Evolutionary conservation across 2,797 vertebrate genomes (phyloP).

Genomic region (Eremophila alpestris): DNA sequence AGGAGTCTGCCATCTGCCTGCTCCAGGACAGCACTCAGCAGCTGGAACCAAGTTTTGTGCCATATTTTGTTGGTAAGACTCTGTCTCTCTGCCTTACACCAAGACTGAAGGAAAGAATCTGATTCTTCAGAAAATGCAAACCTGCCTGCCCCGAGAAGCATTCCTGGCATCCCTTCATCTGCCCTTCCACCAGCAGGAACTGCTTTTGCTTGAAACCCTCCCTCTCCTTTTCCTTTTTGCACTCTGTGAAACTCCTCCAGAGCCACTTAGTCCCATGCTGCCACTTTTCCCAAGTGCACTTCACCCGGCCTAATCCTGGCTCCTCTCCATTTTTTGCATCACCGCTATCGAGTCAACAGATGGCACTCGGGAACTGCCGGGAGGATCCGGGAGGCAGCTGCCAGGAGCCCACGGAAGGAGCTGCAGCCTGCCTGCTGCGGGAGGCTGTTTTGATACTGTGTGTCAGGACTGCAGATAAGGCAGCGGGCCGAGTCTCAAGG

Average conservation of each 20-base stretch:
- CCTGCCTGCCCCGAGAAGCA: neutral
- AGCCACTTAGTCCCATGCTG: neutral
- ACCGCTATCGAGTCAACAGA: slow-evolving; percentile 28
- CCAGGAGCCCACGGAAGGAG: neutral
- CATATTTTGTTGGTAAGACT: neutral
- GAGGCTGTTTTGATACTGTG: neutral
- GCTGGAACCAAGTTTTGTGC: neutral
- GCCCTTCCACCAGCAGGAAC: neutral
- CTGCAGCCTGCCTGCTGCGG: neutral
- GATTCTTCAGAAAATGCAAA: neutral
- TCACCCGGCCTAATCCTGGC: neutral
- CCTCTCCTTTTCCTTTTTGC: neutral
- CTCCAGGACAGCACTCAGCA: neutral
- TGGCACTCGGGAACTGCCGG: slow-evolving; percentile 49
- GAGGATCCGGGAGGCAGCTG: neutral
- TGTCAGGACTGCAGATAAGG: neutral
- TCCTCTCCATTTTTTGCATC: slow-evolving; percentile 6
- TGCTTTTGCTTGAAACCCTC: neutral
- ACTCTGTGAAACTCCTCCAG: neutral
- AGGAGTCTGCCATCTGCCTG: neutral
- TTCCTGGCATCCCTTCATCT: neutral
- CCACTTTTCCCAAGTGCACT: neutral
- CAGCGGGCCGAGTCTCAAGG: neutral
- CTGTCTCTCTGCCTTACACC: neutral
- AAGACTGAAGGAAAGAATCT: neutral